Base-by-base conservation (phyloP, 2,797 vertebrate species). In the Chanos chanos region DNA sequence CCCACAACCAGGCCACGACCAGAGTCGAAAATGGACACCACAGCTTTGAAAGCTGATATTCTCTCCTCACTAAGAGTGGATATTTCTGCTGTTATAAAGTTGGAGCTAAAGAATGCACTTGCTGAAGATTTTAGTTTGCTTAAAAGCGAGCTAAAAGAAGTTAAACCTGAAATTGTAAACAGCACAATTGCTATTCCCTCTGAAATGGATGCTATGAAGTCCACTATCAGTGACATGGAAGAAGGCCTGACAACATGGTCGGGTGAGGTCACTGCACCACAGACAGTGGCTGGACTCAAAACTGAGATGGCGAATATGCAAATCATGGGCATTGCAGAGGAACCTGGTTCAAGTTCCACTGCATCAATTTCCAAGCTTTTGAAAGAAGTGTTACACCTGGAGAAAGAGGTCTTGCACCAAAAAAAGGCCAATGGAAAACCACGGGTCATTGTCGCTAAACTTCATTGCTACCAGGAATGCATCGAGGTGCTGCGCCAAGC, bases 321-420 rank as follows among this genome's bases (percentile, higher is more conserved):
- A 9, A 71, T 71, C 8, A 37, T 70, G 15, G 41, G 15, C 28
- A 54, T 70, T 13, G 28, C 48, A 9, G 59, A 68, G n/a, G 44
- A 21, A 1, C 7, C 8, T 12, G 28, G 49, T 12, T 61, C 27
- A 0, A 41, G 57, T 15, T 55, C 43, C 10, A 40, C 21, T 24
- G 19, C 50, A 7, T 55, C n/a, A 15, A 52, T 49, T 16, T 64
- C 25, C 4, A 43, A 44, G 47, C 21, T 34, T 7, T 64, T 37
- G 13, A n/a, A 36, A 34, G 53, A 51, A 21, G 28, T 10, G 2
- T 34, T 43, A 28, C 36, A 48, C 49, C 34, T 63, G 28, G 69
- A 53, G 31, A 72, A 37, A 36, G 54, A 59, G 3, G 4, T 36
- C 24, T 39, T 4, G 37, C 28, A n/a, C 55, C 8, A 7, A 66